These are phyloP conservation scores for Terrapene triunguis DNA, from an alignment of 2,113 vertebrate genomes.

Conservation along the genomic window DNA sequence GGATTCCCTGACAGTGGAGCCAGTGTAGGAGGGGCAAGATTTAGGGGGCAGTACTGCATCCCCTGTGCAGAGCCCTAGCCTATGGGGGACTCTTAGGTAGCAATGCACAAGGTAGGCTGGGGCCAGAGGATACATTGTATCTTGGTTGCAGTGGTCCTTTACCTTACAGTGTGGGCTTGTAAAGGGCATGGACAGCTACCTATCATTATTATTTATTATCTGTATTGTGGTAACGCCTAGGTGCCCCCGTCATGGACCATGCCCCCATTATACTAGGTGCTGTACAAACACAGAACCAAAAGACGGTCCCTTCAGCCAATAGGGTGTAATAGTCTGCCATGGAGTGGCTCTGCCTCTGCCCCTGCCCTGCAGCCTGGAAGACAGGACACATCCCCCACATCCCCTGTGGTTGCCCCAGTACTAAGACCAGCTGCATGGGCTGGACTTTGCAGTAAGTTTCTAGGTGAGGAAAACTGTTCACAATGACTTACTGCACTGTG, in stretches of 20 bases:
- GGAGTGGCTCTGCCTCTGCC: neutral
- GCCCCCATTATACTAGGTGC: neutral
- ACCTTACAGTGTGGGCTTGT: neutral
- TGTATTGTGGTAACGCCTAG: neutral
- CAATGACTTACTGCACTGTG: constrained; percentile 16
- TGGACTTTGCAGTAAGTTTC: neutral
- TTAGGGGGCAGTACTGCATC: neutral
- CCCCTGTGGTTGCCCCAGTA: neutral
- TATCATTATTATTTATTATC: neutral
- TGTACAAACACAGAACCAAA: neutral
- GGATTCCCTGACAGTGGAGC: neutral
- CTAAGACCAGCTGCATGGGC: rapidly evolving
- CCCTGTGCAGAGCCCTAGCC: neutral
- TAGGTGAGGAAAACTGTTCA: neutral
- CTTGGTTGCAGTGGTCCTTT: neutral
- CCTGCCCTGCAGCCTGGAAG: neutral
- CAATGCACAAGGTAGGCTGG: neutral
- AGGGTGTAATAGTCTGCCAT: neutral
- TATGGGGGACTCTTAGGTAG: neutral
- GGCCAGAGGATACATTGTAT: no score
- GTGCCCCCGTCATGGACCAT: neutral
- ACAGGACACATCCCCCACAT: neutral
- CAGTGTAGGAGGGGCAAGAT: neutral
- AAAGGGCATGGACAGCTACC: neutral
- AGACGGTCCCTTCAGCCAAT: neutral